Conservation (phyloP, 1,140 invertebrate species). For the Drosophila santomea region DNA sequence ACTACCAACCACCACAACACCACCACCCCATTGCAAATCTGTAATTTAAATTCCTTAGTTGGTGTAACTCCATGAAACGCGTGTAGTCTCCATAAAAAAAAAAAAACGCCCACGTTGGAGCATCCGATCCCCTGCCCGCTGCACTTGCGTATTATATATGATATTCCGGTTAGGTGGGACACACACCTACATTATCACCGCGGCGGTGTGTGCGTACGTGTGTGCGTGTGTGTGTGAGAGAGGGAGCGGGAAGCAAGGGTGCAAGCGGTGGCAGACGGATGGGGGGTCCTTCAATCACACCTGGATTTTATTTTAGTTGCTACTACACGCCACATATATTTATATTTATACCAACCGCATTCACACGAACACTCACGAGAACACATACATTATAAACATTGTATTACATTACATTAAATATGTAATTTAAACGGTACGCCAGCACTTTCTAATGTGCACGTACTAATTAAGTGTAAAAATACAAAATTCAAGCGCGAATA, state of each 20-base stretch:
- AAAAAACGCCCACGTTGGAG: not conserved
- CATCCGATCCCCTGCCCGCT: conserved; percentile 1
- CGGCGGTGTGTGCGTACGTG: not conserved
- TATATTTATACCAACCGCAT: conserved; percentile 50
- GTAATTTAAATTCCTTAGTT: conserved; percentile 40
- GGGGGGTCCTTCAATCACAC: conserved; percentile 7
- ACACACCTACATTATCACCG: not conserved
- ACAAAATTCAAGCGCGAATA: conserved; percentile 57
- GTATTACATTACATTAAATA: conserved; percentile 56
- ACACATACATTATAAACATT: conserved; percentile 54
- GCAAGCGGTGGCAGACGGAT: not conserved
- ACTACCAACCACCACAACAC: conserved; percentile 9
- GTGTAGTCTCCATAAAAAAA: not conserved
- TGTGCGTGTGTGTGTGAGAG: too few species aligned
- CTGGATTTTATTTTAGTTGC: conserved; percentile 42
- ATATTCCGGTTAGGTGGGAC: not conserved
- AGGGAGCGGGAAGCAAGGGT: not conserved
- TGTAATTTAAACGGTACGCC: conserved; percentile 61
- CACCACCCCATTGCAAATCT: conserved; percentile 20
- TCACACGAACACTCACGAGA: conserved; percentile 47
- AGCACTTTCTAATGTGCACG: conserved; percentile 54
- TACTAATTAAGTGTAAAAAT: conserved; percentile 65
- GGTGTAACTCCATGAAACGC: conserved; percentile 13
- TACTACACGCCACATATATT: conserved; percentile 50
- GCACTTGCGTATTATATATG: conserved; percentile 1